A percentile compares a stretch with the other conserved stretches of the same genome.
Evolutionary conservation across 2,113 vertebrate species (phyloP).

Genomic region (Mobula birostris): DNA sequence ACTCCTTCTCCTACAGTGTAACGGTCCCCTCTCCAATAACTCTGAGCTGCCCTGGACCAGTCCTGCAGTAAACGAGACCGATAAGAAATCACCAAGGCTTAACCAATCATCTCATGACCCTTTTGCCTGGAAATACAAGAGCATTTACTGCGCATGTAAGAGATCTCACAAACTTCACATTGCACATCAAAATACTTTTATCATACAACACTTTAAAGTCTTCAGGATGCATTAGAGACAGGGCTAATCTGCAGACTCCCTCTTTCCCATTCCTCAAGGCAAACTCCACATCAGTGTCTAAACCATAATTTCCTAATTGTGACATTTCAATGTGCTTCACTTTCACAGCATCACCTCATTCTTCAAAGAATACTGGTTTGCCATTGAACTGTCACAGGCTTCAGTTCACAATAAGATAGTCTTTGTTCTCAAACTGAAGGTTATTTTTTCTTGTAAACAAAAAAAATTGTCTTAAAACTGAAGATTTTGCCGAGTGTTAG

Average conservation of each 20-base stretch:
- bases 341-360: not conserved
- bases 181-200: too few species aligned
- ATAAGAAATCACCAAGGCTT: not conserved
- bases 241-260: not conserved
- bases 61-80: not conserved
- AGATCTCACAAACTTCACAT: not conserved
- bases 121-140: not conserved
- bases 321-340: not conserved
- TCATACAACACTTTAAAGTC: not conserved
- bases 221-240: not conserved
- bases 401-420: not conserved
- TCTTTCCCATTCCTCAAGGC: not conserved
- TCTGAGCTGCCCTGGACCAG: not conserved
- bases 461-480: not conserved
- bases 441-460: not conserved
- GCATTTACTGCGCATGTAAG: not conserved
- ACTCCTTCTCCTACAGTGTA: slow-evolving; percentile 37
- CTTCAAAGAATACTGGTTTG: not conserved
- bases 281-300: not conserved
- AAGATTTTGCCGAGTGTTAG: too few species aligned
- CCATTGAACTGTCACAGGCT: not conserved
- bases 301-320: not conserved
- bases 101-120: not conserved
- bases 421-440: not conserved
- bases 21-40: slow-evolving; percentile 31